These are phyloP conservation scores for Ashinkailepas kermadecensis DNA, from an alignment of 2,888 invertebrate genomes.

Conservation along the genomic window DNA sequence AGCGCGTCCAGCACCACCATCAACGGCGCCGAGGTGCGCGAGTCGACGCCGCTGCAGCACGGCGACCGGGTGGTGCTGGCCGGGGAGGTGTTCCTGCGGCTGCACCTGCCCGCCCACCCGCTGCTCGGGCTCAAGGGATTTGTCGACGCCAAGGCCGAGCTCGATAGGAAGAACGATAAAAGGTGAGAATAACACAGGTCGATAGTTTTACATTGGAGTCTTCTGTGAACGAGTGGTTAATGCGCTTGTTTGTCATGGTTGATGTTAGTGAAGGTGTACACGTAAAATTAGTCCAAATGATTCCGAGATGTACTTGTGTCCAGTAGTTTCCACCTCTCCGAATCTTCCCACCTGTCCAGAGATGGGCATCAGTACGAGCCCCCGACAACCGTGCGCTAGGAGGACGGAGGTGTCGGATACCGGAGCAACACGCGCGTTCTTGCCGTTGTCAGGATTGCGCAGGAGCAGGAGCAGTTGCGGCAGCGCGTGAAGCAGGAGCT, in stretches of 20 bases:
- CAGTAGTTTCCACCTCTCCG: too few relatives aligned
- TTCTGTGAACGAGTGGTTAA: too few relatives aligned
- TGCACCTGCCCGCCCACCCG: slow-evolving; percentile 41
- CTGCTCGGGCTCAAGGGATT: not conserved
- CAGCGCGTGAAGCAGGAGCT: slow-evolving; percentile 36
- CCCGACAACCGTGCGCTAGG: too few relatives aligned
- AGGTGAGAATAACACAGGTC: not conserved
- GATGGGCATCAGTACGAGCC: too few relatives aligned
- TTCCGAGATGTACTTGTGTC: too few relatives aligned
- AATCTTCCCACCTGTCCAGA: too few relatives aligned
- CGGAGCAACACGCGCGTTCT: not conserved
- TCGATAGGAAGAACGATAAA: not conserved
- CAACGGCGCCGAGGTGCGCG: slow-evolving; percentile 24
- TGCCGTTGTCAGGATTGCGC: slow-evolving; percentile 37
- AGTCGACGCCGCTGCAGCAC: slow-evolving; percentile 45
- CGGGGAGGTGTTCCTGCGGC: slow-evolving; percentile 51
- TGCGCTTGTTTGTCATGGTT: too few relatives aligned
- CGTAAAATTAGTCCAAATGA: too few relatives aligned
- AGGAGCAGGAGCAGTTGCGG: slow-evolving; percentile 43
- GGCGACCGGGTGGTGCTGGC: slow-evolving; percentile 53
- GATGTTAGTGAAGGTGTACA: too few relatives aligned
- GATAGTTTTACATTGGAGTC: too few relatives aligned
- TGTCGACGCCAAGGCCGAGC: not conserved
- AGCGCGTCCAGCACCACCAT: not conserved
- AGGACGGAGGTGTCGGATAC: too few relatives aligned